A percentile compares a stretch with the other conserved stretches of the same genome.
phyloP scores from a whole-genome alignment of 2,113 vertebrate genomes.

The Neotoma lepida region DNA sequence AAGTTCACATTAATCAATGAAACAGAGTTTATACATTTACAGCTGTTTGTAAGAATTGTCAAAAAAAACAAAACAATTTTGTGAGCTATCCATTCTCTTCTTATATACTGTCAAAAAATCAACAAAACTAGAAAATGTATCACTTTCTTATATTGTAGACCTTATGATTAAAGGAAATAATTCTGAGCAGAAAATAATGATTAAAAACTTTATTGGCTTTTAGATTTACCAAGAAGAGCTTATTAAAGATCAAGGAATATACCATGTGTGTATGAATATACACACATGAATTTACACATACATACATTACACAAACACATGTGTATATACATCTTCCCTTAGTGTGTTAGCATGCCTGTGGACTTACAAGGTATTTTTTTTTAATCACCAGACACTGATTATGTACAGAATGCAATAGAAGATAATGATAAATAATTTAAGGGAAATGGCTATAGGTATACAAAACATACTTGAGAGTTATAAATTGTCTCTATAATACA shows the following conservation, averaged over 20 bases:
- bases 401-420: neutral
- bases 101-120: neutral
- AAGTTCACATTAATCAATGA: neutral
- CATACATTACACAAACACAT: neutral
- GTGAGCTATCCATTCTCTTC: neutral
- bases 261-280: neutral
- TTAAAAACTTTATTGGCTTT: neutral
- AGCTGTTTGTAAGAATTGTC: neutral
- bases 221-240: neutral
- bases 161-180: neutral
- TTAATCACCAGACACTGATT: neutral
- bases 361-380: neutral
- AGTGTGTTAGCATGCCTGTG: neutral
- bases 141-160: neutral
- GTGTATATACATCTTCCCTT: neutral
- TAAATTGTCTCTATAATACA: neutral
- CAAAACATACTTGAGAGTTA: neutral
- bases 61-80: neutral
- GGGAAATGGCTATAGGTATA: neutral
- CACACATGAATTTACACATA: neutral
- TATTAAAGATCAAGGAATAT: neutral
- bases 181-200: neutral
- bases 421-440: neutral
- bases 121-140: neutral
- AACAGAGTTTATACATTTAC: neutral